These are phyloP conservation scores for Leptosomus discolor DNA, from an alignment of 2,113 vertebrate species.

Conservation along the genomic window DNA sequence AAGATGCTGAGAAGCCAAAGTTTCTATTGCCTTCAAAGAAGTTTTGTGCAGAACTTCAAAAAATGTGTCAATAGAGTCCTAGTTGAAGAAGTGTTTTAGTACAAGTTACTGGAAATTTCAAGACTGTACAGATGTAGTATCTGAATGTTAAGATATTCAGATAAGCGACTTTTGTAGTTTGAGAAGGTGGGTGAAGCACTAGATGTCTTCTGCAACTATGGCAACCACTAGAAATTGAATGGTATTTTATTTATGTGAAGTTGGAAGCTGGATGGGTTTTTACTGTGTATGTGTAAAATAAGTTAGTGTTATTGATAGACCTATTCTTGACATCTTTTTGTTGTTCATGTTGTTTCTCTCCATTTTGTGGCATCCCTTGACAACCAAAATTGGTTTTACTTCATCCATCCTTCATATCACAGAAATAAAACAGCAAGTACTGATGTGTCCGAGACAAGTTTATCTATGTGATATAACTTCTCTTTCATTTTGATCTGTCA, in stretches of 20 bases:
- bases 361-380: conserved; percentile 61
- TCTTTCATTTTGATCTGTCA: conserved; percentile 51
- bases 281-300: conserved; percentile 50
- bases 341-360: conserved; percentile 36
- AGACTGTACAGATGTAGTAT: not conserved
- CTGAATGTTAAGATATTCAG: conserved; percentile 4
- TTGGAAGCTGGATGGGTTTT: conserved; percentile 41
- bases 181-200: not conserved
- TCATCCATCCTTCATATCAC: conserved; percentile 59
- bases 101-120: conserved; percentile 51
- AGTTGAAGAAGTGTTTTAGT: conserved; percentile 15
- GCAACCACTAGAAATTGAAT: conserved; percentile 39
- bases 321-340: conserved; percentile 59
- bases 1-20: not conserved
- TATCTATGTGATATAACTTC: conserved; percentile 39
- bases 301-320: conserved; percentile 67
- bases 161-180: not conserved
- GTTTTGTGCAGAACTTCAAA: not conserved
- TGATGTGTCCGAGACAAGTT: conserved; percentile 61
- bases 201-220: conserved; percentile 38
- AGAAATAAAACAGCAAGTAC: conserved; percentile 34
- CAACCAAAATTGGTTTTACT: conserved; percentile 68
- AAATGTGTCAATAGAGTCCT: not conserved
- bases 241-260: conserved; percentile 57
- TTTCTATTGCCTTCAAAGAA: not conserved